Evolutionary conservation across 2,797 vertebrate genomes (phyloP).

Genomic region (Phalanger gymnotis): DNA sequence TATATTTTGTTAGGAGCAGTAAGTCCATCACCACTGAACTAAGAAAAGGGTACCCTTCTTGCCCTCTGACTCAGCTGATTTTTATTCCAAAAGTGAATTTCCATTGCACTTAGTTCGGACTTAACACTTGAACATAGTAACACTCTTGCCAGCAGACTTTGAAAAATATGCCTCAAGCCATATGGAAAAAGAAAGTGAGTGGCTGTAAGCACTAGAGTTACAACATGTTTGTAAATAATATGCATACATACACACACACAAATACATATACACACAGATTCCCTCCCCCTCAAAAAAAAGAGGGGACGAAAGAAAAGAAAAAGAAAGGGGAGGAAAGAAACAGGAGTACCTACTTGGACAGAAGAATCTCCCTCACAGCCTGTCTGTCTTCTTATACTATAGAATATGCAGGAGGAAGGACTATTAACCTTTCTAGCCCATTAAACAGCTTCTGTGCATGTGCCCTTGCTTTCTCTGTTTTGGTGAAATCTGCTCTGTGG

Average conservation of each 20-base stretch:
- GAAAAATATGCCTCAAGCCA: slow-evolving; percentile 66
- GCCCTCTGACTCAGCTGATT: slow-evolving; percentile 71
- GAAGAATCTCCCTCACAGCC: slow-evolving; percentile 78
- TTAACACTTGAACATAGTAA: slow-evolving; percentile 48
- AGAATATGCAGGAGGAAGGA: slow-evolving; percentile 72
- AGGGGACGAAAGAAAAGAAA: not conserved
- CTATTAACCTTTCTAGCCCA: slow-evolving; percentile 80
- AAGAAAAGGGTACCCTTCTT: slow-evolving; percentile 56
- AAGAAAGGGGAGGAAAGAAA: slow-evolving; percentile 58
- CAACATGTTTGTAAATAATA: slow-evolving; percentile 73
- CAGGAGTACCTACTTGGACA: slow-evolving; percentile 82
- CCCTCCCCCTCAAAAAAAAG: not conserved
- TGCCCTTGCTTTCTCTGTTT: slow-evolving; percentile 86
- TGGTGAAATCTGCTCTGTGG: slow-evolving; percentile 83
- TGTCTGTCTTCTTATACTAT: slow-evolving; percentile 83
- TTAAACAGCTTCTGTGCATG: slow-evolving; percentile 83
- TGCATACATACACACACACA: slow-evolving; percentile 47
- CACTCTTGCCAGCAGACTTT: slow-evolving; percentile 68
- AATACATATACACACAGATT: not conserved
- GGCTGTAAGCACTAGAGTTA: slow-evolving; percentile 74
- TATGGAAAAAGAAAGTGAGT: slow-evolving; percentile 58
- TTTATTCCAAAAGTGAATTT: slow-evolving; percentile 73
- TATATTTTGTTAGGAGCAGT: slow-evolving; percentile 61
- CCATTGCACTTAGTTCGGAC: slow-evolving; percentile 67
- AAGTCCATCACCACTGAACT: slow-evolving; percentile 70